Evolutionary conservation across 2,113 vertebrate species (phyloP).

Genomic region (Leptocoma aspasia): DNA sequence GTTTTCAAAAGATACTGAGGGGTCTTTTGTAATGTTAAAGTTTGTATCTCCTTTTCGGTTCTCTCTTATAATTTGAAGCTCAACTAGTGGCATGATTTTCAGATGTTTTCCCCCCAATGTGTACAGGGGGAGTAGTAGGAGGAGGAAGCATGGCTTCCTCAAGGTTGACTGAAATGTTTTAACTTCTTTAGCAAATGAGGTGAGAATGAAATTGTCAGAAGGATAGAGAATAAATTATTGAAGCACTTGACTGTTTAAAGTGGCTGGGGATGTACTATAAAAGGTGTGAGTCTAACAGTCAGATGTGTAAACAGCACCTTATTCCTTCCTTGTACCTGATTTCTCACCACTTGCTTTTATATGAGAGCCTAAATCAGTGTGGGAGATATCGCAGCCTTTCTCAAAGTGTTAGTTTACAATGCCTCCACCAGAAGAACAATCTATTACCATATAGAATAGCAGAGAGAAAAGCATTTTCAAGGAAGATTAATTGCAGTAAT

Average conservation of each 20-base stretch:
- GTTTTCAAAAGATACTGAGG: background rate
- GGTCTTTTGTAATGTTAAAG: background rate
- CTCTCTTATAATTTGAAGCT: background rate
- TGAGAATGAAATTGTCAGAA: conserved; percentile 72
- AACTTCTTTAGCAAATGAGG: conserved; percentile 69
- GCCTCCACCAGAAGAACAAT: conserved; percentile 16
- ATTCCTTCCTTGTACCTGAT: conserved; percentile 34
- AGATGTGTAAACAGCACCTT: conserved; percentile 52
- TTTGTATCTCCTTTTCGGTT: background rate
- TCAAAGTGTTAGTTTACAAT: conserved; percentile 24
- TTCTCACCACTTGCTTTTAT: conserved; percentile 56
- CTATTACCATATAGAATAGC: background rate
- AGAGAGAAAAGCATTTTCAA: conserved; percentile 42
- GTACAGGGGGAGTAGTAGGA: background rate
- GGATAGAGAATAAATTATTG: conserved; percentile 57
- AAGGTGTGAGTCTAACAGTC: conserved; percentile 65
- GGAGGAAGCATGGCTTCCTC: conserved; percentile 44
- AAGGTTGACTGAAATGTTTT: conserved; percentile 64
- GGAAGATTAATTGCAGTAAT: conserved; percentile 47
- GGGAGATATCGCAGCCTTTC: background rate
- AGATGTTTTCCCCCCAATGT: background rate
- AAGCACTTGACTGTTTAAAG: conserved; percentile 43
- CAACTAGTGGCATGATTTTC: background rate
- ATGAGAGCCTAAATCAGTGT: conserved; percentile 37
- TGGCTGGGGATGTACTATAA: conserved; percentile 26